These are phyloP conservation scores for Subanguina moxae DNA, from an alignment of 1,140 invertebrate species.

Conservation along the genomic window DNA sequence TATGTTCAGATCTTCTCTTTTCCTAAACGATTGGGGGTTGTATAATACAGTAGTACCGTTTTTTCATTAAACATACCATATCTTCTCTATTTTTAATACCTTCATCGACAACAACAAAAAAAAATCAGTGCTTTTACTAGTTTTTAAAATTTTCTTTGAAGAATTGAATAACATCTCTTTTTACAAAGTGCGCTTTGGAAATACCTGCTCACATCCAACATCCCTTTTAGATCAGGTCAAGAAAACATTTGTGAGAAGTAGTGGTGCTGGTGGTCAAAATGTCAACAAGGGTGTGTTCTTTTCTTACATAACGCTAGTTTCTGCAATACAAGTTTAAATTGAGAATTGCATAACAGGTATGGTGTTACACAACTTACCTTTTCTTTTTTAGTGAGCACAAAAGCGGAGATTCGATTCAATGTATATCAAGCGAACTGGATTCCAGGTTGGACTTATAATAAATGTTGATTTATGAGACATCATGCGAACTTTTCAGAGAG, in stretches of 20 bases:
- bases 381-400: constrained; percentile 46
- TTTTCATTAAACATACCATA: too few relatives aligned
- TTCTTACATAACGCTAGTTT: too few relatives aligned
- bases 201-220: constrained; percentile 5
- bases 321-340: too few relatives aligned
- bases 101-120: too few relatives aligned
- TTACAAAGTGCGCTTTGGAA: constrained; percentile 8
- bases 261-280: constrained; percentile 42
- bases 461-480: neutral
- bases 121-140: too few relatives aligned
- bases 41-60: too few relatives aligned
- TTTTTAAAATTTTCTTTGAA: too few relatives aligned
- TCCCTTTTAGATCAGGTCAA: constrained; percentile 30
- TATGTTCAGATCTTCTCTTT: too few relatives aligned
- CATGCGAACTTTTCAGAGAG: neutral
- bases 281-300: constrained; percentile 38
- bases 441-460: constrained; percentile 11
- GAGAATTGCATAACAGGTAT: too few relatives aligned
- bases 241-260: constrained; percentile 21
- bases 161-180: too few relatives aligned
- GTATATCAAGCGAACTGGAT: constrained; percentile 36
- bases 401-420: constrained; percentile 44
- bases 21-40: too few relatives aligned
- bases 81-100: too few relatives aligned
- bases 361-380: constrained; percentile 5